A percentile compares a stretch with the other conserved stretches of the same genome.
Conservation (phyloP, 2,888 invertebrate species). For the Heliconius charithonia region DNA sequence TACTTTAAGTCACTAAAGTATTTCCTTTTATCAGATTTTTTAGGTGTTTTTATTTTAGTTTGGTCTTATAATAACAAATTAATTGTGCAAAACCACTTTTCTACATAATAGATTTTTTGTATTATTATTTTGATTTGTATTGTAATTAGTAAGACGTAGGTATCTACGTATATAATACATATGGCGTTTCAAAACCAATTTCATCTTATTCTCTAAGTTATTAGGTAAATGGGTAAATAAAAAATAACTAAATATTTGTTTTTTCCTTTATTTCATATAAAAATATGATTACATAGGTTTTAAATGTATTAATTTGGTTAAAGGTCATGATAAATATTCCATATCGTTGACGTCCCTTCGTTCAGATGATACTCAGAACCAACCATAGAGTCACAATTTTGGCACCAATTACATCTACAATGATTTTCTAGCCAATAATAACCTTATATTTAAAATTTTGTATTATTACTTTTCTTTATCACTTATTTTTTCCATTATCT, state of each 20-base stretch:
- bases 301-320: slow-evolving; percentile 40
- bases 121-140: too few relatives aligned
- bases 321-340: slow-evolving; percentile 31
- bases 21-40: too few relatives aligned
- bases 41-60: too few relatives aligned
- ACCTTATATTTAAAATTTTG: slow-evolving; percentile 33
- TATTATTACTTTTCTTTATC: slow-evolving; percentile 30
- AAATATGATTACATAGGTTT: slow-evolving; percentile 54
- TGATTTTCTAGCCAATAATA: slow-evolving; percentile 35
- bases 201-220: not conserved
- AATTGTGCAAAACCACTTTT: too few relatives aligned
- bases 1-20: too few relatives aligned
- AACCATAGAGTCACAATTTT: slow-evolving; percentile 59
- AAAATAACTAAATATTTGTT: slow-evolving; percentile 30
- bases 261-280: slow-evolving; percentile 48
- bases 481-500: slow-evolving; percentile 25
- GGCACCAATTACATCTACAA: slow-evolving; percentile 69
- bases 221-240: slow-evolving; percentile 14
- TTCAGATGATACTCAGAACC: slow-evolving; percentile 29
- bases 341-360: slow-evolving; percentile 41
- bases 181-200: not conserved
- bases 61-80: too few relatives aligned
- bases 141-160: too few relatives aligned
- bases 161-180: too few relatives aligned
- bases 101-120: too few relatives aligned